These are phyloP conservation scores for Acleris emargana DNA, from an alignment of 2,888 invertebrate genomes.

Conservation along the genomic window DNA sequence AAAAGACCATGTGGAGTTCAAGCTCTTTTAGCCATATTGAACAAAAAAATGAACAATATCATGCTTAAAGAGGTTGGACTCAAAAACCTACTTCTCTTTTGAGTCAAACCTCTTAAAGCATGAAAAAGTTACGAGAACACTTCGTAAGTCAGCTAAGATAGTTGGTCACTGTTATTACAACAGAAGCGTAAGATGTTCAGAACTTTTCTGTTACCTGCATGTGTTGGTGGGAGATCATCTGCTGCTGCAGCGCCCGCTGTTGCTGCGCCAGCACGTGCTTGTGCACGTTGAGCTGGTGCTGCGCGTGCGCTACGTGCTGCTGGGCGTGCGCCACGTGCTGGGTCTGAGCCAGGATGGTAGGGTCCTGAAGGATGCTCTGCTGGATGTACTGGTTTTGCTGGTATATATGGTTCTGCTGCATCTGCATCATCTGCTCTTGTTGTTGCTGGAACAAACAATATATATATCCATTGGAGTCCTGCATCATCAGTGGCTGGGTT, in stretches of 20 bases:
- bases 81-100: too few relatives aligned
- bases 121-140: too few relatives aligned
- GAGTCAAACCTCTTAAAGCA: too few relatives aligned
- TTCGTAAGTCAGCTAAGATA: too few relatives aligned
- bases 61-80: too few relatives aligned
- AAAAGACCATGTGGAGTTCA: too few relatives aligned
- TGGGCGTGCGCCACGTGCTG: conserved; percentile 78
- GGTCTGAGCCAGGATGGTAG: conserved; percentile 67
- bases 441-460: conserved; percentile 44
- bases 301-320: conserved; percentile 73
- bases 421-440: conserved; percentile 63
- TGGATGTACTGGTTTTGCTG: conserved; percentile 58
- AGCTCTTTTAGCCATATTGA: too few relatives aligned
- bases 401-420: conserved; percentile 59
- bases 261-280: conserved; percentile 78
- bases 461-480: conserved; percentile 38
- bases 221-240: conserved; percentile 72
- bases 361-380: conserved; percentile 63
- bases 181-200: too few relatives aligned
- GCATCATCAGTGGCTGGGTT: background rate
- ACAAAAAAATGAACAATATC: too few relatives aligned
- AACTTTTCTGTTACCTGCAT: conserved; percentile 47
- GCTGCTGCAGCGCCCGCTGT: conserved; percentile 78
- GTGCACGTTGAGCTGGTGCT: conserved; percentile 77
- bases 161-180: too few relatives aligned